Evolutionary conservation across 2,888 invertebrate species (phyloP).

Genomic region (Agrochola lota): DNA sequence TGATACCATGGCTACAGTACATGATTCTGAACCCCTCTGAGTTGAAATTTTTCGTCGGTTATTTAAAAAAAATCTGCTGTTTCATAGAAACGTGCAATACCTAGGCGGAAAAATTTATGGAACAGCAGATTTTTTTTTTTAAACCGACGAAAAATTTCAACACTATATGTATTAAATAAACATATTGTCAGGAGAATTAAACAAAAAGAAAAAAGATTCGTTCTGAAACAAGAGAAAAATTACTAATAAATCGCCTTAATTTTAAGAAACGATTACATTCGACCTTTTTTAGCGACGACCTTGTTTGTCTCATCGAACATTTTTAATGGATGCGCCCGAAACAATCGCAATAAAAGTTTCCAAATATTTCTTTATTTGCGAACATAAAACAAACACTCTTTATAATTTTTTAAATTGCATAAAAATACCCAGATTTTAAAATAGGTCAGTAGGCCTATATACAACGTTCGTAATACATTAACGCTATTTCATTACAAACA

Average conservation of each 20-base stretch:
- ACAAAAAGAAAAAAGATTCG: background rate
- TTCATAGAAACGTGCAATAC: too few species aligned
- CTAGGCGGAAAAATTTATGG: too few species aligned
- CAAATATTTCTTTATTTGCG: slow-evolving; percentile 16
- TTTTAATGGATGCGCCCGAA: slow-evolving; percentile 35
- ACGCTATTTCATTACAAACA: slow-evolving; percentile 42
- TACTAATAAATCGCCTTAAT: background rate
- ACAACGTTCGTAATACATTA: slow-evolving; percentile 29
- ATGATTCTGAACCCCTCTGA: too few species aligned
- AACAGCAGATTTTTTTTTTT: too few species aligned
- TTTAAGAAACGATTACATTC: background rate
- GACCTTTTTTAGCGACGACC: slow-evolving; percentile 8
- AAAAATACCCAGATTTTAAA: slow-evolving; percentile 11
- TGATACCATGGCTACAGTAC: too few species aligned
- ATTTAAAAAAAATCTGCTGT: too few species aligned
- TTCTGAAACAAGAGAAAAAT: background rate
- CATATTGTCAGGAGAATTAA: background rate
- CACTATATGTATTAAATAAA: background rate
- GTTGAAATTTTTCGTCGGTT: too few species aligned
- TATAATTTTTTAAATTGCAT: slow-evolving; percentile 7
- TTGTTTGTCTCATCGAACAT: slow-evolving; percentile 15
- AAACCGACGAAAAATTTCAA: too few species aligned
- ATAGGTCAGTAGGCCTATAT: slow-evolving; percentile 24
- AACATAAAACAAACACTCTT: background rate
- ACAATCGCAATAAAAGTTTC: slow-evolving; percentile 1